Evolutionary conservation across 2,113 vertebrate genomes (phyloP).

Genomic region (Columba livia): DNA sequence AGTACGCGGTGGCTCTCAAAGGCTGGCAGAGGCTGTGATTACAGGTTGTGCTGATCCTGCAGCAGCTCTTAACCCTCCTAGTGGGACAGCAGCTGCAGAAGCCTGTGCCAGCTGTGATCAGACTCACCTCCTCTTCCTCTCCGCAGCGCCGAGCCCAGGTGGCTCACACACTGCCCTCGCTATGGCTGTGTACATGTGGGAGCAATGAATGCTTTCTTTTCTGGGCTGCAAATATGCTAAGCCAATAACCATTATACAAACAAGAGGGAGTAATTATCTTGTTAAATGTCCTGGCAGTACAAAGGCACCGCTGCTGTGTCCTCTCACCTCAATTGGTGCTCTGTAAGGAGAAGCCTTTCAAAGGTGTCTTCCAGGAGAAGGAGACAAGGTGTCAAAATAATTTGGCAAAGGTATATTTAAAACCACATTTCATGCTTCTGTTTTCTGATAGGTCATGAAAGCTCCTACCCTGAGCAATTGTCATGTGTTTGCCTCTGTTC

Average conservation of each 20-base stretch:
- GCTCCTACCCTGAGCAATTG: neutral
- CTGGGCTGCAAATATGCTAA: neutral
- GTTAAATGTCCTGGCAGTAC: neutral
- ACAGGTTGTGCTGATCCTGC: neutral
- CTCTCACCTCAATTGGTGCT: neutral
- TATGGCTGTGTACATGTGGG: neutral
- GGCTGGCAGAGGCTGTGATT: neutral
- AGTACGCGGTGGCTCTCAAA: neutral
- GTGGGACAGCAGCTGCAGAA: neutral
- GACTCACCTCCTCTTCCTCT: neutral
- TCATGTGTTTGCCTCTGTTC: neutral
- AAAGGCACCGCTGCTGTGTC: neutral
- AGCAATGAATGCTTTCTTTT: neutral
- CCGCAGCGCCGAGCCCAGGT: neutral
- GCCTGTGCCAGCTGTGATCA: fast-evolving
- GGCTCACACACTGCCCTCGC: neutral
- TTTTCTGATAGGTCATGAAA: neutral
- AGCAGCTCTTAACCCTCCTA: neutral
- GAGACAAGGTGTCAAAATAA: neutral
- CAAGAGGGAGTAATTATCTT: neutral
- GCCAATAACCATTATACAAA: neutral
- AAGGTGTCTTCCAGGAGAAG: neutral
- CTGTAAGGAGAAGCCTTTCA: neutral
- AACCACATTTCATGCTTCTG: neutral
- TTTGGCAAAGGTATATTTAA: neutral